These are phyloP conservation scores for Pharmacophagus antenor DNA, from an alignment of 2,888 invertebrate genomes.

Conservation along the genomic window DNA sequence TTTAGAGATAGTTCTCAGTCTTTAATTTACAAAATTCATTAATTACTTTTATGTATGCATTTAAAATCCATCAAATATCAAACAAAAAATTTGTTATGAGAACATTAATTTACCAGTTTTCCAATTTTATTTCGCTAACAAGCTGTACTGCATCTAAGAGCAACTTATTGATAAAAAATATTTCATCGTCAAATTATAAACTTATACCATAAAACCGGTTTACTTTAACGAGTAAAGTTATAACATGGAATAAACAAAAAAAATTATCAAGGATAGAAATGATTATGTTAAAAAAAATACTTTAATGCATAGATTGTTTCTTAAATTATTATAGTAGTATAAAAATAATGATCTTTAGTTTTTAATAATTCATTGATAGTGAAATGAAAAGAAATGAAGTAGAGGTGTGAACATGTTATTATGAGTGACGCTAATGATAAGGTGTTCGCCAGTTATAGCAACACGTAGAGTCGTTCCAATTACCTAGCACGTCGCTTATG, in stretches of 20 bases:
- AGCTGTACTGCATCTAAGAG: not conserved
- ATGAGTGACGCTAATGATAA: slow-evolving; percentile 79
- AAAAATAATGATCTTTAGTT: not conserved
- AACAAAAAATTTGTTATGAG: too few species aligned
- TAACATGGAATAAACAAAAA: not conserved
- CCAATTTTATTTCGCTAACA: slow-evolving; percentile 1
- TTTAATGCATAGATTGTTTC: too few species aligned
- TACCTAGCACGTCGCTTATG: slow-evolving; percentile 45
- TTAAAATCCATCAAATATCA: too few species aligned
- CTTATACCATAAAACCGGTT: not conserved
- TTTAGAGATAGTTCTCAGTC: too few species aligned
- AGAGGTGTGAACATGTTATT: slow-evolving; percentile 47
- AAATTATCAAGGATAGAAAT: too few species aligned
- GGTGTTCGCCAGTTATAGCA: slow-evolving; percentile 57
- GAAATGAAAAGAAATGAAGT: slow-evolving; percentile 20
- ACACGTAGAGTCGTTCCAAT: slow-evolving; percentile 69
- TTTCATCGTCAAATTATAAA: not conserved
- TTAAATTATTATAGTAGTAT: not conserved
- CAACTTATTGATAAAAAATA: not conserved
- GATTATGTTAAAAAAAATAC: too few species aligned
- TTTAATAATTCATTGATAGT: not conserved
- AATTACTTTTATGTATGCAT: too few species aligned
- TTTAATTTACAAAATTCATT: too few species aligned
- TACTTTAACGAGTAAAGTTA: not conserved
- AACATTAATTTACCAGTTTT: too few species aligned